Evolutionary conservation across 2,113 vertebrate species (phyloP).

Genomic region (Atrichornis clamosus): DNA sequence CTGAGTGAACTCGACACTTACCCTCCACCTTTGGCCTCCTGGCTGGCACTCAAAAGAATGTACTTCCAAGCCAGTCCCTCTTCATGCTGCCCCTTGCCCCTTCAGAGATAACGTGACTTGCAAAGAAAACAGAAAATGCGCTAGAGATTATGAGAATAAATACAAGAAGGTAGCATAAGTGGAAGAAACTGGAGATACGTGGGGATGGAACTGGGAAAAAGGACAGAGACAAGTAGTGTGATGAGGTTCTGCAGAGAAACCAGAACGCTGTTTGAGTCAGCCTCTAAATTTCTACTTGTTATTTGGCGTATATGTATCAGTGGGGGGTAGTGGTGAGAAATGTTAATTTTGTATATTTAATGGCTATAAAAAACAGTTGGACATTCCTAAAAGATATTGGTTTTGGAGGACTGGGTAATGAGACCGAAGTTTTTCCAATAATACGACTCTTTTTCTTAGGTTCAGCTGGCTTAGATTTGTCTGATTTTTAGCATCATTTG

Average conservation of each 20-base stretch:
- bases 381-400: background rate
- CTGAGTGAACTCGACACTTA: background rate
- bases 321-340: accelerated
- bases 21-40: background rate
- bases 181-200: background rate
- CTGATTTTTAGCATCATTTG: background rate
- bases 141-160: background rate
- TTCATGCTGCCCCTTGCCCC: background rate
- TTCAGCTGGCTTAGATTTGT: background rate
- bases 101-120: background rate
- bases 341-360: background rate
- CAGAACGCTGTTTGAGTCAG: background rate
- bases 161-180: background rate
- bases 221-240: background rate
- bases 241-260: background rate
- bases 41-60: background rate
- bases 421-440: background rate
- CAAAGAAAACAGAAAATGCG: background rate
- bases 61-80: background rate
- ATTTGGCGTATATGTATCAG: background rate
- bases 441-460: background rate
- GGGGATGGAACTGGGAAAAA: background rate
- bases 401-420: background rate
- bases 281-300: background rate
- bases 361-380: background rate